phyloP scores from a whole-genome alignment of 2,113 vertebrate genomes.

The Odobenus rosmarus region DNA sequence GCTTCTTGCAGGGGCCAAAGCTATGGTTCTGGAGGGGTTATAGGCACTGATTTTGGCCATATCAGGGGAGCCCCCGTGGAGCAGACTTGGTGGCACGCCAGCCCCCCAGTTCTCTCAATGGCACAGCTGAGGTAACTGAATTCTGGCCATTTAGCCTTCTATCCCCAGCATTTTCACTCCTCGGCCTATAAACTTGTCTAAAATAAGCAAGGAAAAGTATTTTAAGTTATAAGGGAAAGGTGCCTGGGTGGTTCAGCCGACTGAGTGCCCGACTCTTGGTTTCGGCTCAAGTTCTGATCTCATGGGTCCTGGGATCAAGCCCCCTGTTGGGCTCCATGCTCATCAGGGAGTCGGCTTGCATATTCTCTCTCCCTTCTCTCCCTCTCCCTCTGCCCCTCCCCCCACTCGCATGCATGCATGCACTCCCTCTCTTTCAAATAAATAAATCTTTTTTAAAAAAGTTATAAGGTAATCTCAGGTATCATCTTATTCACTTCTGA shows the following conservation, averaged over 20 bases:
- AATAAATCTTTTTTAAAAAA: neutral
- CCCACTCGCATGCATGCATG: neutral
- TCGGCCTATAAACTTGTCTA: neutral
- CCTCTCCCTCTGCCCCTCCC: neutral
- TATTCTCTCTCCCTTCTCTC: neutral
- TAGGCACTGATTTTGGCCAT: fast-evolving
- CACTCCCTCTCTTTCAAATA: neutral
- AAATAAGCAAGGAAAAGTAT: neutral
- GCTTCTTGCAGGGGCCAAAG: too few species aligned
- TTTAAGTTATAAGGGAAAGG: neutral
- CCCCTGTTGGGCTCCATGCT: neutral
- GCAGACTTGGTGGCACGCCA: neutral
- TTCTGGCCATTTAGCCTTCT: neutral
- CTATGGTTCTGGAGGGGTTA: neutral
- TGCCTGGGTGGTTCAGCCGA: neutral
- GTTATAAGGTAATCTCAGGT: neutral
- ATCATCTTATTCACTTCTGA: neutral
- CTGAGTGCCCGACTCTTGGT: neutral
- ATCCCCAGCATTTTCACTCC: neutral
- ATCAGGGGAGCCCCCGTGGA: fast-evolving
- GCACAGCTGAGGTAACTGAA: neutral
- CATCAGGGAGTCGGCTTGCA: neutral
- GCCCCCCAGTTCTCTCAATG: neutral
- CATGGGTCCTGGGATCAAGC: neutral
- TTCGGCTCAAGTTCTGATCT: neutral